Evolutionary conservation across 1,140 invertebrate species (phyloP), one percentile per base, ranked within the genome.

Genomic region (Temnothorax nylanderi): DNA sequence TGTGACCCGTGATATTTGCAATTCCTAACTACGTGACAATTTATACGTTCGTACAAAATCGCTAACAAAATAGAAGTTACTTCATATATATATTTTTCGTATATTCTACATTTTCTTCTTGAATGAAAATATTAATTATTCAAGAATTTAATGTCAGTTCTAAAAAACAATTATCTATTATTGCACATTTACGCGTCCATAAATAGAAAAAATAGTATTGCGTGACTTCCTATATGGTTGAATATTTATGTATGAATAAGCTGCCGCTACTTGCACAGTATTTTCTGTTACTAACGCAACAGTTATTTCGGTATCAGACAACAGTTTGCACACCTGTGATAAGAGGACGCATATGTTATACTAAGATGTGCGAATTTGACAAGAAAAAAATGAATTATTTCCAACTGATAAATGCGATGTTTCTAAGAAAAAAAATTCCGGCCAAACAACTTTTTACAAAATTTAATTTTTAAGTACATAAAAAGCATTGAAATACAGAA

Each of bases 231-330:
- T 7, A 41, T 44, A 16, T 18, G 16, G 5, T 1, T 60, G 41
- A 82, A 75, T 49, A 75, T 34, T 60, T 47, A 84, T 13, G 54
- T 11, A 6, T 5, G 26, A 60, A 62, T 75, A 74, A 62, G 2
- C 8, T 7, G 64, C 11, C 51, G 44, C 54, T 47, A 34, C n/a
- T 18, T 32, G 7, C 13, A 44, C 65, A 16, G 7, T 32, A 71
- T 74, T 44, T 34, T 34, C n/a, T 21, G 26, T 11, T 8, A 13
- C 18, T 74, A 75, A 60, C 41, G 21, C 47, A 62, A 51, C 60
- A 60, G 80, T 62, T 84, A 84, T 84, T 84, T 84, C 11, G 26
- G 54, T 75, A 84, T 62, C 80, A 75, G 26, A 11, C 54, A 84
- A 47, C 69, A 47, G 69, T 60, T 60, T 26, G 80, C 32, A 6